Conservation (phyloP, 2,113 vertebrate species). For the Vulpes ferrilata region DNA sequence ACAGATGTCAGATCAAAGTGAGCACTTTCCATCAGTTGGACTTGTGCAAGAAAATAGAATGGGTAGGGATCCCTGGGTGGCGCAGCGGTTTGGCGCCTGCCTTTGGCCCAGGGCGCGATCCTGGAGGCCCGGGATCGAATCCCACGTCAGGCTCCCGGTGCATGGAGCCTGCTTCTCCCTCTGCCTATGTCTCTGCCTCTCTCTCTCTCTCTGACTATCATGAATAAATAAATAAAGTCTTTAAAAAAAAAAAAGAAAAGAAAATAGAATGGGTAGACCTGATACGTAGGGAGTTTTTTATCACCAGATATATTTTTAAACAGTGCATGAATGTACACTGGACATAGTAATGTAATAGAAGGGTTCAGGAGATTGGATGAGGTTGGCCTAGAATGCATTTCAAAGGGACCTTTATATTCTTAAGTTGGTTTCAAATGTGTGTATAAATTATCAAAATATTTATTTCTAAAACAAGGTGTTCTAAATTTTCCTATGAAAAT, state of each 20-base stretch:
- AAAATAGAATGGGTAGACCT: not conserved
- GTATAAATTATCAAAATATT: not conserved
- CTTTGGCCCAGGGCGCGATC: too few species aligned
- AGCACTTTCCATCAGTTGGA: not conserved
- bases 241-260: too few species aligned
- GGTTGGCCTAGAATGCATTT: not conserved
- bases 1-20: not conserved
- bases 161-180: too few species aligned
- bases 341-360: not conserved
- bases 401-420: not conserved
- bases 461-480: not conserved
- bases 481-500: constrained; percentile 18
- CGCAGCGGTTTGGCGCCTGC: too few species aligned
- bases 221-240: too few species aligned
- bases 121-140: too few species aligned
- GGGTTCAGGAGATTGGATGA: not conserved
- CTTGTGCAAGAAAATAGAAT: not conserved
- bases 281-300: not conserved
- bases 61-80: too few species aligned
- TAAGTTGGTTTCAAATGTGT: not conserved
- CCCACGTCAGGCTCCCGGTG: too few species aligned
- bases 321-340: not conserved
- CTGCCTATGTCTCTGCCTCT: too few species aligned
- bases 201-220: too few species aligned
- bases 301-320: not conserved